These are phyloP conservation scores for Tubiluchus corallicola DNA, from an alignment of 2,888 invertebrate genomes.

Conservation along the genomic window DNA sequence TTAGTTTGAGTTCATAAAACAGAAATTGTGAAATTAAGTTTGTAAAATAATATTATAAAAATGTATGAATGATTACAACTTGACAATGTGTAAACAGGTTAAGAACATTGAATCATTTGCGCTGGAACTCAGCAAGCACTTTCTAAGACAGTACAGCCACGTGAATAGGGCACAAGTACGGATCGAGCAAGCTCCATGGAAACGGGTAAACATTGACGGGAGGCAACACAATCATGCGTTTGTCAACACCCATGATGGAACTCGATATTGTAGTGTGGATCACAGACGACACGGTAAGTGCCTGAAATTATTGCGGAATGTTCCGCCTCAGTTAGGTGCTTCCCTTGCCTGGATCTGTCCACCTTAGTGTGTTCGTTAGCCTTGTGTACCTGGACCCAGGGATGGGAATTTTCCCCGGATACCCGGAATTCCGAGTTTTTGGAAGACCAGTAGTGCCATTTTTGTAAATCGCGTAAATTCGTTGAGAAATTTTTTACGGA, in stretches of 20 bases:
- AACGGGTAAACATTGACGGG: slow-evolving; percentile 39
- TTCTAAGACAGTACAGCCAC: slow-evolving; percentile 52
- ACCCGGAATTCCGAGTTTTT: too few species aligned
- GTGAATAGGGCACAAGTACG: slow-evolving; percentile 47
- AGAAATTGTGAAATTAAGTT: too few species aligned
- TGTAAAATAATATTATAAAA: too few species aligned
- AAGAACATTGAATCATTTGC: slow-evolving; percentile 58
- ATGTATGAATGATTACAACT: too few species aligned
- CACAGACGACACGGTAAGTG: slow-evolving; percentile 46
- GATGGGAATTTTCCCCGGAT: too few species aligned
- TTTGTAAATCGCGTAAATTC: too few species aligned
- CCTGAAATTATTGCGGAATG: not conserved
- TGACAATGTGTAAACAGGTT: slow-evolving; percentile 18
- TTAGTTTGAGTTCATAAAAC: too few species aligned
- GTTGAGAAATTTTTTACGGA: too few species aligned
- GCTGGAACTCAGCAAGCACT: slow-evolving; percentile 49
- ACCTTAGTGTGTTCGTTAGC: too few species aligned
- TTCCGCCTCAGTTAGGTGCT: not conserved
- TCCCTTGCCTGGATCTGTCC: too few species aligned
- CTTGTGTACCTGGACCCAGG: too few species aligned
- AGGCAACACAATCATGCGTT: slow-evolving; percentile 54
- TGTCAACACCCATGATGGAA: slow-evolving; percentile 45
- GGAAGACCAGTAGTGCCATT: too few species aligned
- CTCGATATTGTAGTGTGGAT: slow-evolving; percentile 47
- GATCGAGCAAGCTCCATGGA: slow-evolving; percentile 57